Evolutionary conservation across 2,888 invertebrate species (phyloP).

Genomic region (Petrophora chlorosata): DNA sequence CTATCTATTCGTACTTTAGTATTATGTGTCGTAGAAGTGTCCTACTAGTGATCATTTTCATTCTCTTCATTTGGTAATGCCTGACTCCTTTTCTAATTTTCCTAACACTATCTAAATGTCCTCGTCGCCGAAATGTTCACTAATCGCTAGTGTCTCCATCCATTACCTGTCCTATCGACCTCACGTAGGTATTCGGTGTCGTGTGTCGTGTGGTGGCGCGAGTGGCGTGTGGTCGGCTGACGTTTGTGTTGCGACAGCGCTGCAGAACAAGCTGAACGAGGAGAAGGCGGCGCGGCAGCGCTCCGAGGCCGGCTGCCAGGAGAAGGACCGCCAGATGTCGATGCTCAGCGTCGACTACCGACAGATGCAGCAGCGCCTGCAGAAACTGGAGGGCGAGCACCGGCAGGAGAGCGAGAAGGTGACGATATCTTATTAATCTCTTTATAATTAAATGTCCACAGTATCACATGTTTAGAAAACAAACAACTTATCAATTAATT

Average conservation of each 20-base stretch:
- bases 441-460: background rate
- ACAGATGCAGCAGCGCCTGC: conserved; percentile 95
- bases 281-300: conserved; percentile 94
- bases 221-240: conserved; percentile 5
- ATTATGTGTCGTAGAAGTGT: conserved; percentile 27
- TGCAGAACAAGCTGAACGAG: conserved; percentile 95
- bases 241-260: conserved; percentile 79
- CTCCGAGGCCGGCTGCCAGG: conserved; percentile 93
- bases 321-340: conserved; percentile 96
- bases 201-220: conserved; percentile 16
- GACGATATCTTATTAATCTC: background rate
- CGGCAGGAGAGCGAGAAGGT: conserved; percentile 94
- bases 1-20: conserved; percentile 39
- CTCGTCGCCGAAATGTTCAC: background rate
- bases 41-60: conserved; percentile 18
- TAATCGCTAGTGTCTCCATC: background rate
- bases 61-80: background rate
- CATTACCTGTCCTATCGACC: background rate
- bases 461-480: background rate
- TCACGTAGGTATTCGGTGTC: conserved; percentile 15
- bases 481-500: too few relatives aligned
- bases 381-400: conserved; percentile 96
- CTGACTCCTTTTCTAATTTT: background rate
- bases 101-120: too few relatives aligned
- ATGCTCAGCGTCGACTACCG: conserved; percentile 97